Percentiles rank a stretch among this genome's conserved stretches.
These are phyloP conservation scores for Sphaerodactylus townsendi DNA, from an alignment of 2,113 vertebrate species.

Conservation along the genomic window DNA sequence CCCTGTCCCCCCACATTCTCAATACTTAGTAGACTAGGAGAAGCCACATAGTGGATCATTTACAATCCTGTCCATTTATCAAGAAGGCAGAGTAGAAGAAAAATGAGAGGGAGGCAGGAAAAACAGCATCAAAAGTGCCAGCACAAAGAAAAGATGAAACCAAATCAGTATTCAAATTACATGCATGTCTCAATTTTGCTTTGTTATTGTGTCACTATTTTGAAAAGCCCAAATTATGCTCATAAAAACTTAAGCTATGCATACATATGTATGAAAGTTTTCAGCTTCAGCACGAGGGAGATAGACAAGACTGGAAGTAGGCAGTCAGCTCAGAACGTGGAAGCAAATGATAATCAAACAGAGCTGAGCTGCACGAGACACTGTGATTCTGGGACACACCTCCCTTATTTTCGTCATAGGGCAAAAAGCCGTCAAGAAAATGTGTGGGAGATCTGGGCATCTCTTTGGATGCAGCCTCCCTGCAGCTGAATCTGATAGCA, in stretches of 20 bases:
- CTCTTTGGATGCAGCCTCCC: neutral
- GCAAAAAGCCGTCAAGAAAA: neutral
- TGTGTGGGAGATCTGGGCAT: neutral
- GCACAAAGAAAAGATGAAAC: conserved; percentile 59
- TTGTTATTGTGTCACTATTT: conserved; percentile 80
- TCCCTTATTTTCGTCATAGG: conserved; percentile 36
- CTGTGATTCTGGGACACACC: conserved; percentile 44
- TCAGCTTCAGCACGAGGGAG: conserved; percentile 57
- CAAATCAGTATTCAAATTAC: conserved; percentile 75
- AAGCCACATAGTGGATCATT: conserved; percentile 17
- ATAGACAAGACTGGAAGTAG: conserved; percentile 64
- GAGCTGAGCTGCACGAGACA: conserved; percentile 58
- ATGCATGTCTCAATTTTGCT: conserved; percentile 75
- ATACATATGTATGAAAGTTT: conserved; percentile 78
- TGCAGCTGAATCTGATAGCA: neutral
- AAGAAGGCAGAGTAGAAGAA: conserved; percentile 55
- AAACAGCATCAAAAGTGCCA: conserved; percentile 68
- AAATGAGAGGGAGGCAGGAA: conserved; percentile 51
- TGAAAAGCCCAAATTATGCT: conserved; percentile 82
- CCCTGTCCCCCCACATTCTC: neutral
- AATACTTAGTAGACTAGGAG: neutral
- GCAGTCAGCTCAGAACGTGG: conserved; percentile 58
- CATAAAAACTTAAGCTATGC: conserved; percentile 75
- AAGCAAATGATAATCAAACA: conserved; percentile 66
- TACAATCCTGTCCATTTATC: conserved; percentile 42